These are phyloP conservation scores for Amblyteles armatorius DNA, from an alignment of 2,888 invertebrate genomes.

Conservation along the genomic window DNA sequence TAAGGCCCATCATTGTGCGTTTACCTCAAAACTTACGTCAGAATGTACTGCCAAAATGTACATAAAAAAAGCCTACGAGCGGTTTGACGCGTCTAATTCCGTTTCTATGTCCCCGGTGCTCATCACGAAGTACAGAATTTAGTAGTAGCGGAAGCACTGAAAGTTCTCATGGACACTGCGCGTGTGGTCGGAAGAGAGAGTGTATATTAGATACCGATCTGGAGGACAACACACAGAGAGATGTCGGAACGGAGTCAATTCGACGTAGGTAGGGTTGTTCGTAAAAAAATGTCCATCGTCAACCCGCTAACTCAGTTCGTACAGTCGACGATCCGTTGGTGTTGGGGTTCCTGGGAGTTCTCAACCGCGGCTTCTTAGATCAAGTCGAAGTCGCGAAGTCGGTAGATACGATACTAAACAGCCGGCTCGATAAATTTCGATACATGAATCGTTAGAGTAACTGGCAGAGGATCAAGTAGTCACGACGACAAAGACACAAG, in stretches of 20 bases:
- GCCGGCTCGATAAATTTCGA: background rate
- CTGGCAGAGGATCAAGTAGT: background rate
- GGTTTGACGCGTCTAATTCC: background rate
- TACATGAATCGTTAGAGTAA: background rate
- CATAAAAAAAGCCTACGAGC: constrained; percentile 19
- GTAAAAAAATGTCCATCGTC: constrained; percentile 28
- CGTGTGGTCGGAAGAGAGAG: background rate
- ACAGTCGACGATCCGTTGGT: background rate
- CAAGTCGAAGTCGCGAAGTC: constrained; percentile 45
- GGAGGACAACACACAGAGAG: background rate
- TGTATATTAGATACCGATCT: background rate
- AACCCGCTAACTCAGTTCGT: background rate
- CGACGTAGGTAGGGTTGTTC: constrained; percentile 23
- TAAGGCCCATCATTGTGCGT: background rate
- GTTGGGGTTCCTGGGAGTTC: background rate
- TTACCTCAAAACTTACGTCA: background rate
- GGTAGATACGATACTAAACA: constrained; percentile 12
- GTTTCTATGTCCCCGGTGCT: background rate
- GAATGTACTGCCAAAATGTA: constrained; percentile 4
- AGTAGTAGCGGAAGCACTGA: constrained; percentile 36
- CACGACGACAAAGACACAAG: constrained; percentile 44
- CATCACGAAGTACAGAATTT: constrained; percentile 23
- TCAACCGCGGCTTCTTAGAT: constrained; percentile 56
- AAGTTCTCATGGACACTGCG: background rate
- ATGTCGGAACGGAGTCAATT: constrained; percentile 3